A percentile compares a stretch with the other conserved stretches of the same genome.
Conservation (phyloP, 2,113 vertebrate species). For the Megaceryle torquata region DNA sequence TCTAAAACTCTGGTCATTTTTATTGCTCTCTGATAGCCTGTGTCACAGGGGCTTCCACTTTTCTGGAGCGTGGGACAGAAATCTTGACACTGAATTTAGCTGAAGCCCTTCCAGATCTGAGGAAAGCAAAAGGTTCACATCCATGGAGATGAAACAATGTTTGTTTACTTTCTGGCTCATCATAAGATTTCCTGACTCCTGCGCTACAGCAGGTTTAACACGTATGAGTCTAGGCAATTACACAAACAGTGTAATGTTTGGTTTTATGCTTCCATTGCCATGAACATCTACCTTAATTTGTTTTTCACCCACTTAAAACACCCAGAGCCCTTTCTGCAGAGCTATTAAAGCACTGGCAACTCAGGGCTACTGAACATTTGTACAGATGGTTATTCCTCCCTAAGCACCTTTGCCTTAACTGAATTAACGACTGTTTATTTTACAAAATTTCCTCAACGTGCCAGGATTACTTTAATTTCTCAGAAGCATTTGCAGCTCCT, state of each 20-base stretch:
- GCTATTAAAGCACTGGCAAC: neutral
- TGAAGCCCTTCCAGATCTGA: neutral
- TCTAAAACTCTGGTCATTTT: neutral
- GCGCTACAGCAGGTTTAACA: neutral
- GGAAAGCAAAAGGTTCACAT: neutral
- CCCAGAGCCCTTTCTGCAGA: neutral
- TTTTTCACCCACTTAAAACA: neutral
- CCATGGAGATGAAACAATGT: neutral
- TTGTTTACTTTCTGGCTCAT: neutral
- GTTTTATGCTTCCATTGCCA: neutral
- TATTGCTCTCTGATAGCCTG: neutral
- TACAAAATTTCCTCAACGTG: neutral
- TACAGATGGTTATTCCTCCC: neutral
- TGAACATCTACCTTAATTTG: neutral
- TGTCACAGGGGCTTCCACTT: neutral
- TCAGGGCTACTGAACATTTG: neutral
- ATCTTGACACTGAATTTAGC: neutral
- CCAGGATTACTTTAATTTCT: neutral
- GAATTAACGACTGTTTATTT: neutral
- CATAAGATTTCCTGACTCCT: neutral
- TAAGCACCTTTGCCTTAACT: neutral
- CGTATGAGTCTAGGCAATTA: neutral
- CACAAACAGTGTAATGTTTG: neutral
- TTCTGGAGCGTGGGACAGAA: rapidly evolving
- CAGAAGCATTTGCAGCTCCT: neutral